A percentile compares a stretch with the other conserved stretches of the same genome.
phyloP scores from a whole-genome alignment of 2,797 vertebrate genomes.

The Arctocebus calabarensis region DNA sequence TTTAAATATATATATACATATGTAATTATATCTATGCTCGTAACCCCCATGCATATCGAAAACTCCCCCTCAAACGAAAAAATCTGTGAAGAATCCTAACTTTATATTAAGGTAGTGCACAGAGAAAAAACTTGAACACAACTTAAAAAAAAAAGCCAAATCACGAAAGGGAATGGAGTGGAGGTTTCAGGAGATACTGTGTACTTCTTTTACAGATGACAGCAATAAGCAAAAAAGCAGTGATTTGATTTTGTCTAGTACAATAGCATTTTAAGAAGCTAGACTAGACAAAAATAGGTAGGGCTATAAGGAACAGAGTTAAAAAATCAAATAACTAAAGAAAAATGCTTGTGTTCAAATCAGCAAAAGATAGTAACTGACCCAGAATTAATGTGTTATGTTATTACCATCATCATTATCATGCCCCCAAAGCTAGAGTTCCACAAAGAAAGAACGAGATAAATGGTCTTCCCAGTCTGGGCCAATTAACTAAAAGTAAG shows the following conservation, averaged over 20 bases:
- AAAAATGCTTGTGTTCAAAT: not conserved
- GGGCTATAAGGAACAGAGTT: not conserved
- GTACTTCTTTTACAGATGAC: not conserved
- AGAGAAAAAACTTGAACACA: conserved; percentile 21
- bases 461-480: not conserved
- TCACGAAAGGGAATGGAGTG: not conserved
- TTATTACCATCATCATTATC: not conserved
- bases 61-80: not conserved
- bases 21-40: not conserved
- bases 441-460: not conserved
- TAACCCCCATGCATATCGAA: not conserved
- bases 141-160: not conserved
- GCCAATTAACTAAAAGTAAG: not conserved
- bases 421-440: not conserved
- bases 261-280: not conserved
- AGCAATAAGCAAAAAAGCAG: not conserved
- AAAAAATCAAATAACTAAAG: not conserved
- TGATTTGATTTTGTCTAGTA: not conserved
- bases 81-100: not conserved
- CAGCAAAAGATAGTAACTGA: not conserved
- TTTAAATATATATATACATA: not conserved
- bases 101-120: not conserved
- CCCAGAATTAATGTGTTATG: not conserved
- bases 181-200: not conserved
- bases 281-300: not conserved